Evolutionary conservation across 2,113 vertebrate species (phyloP), one percentile per base, ranked within the genome.

Genomic region (Anarhynchus alexandrinus): DNA sequence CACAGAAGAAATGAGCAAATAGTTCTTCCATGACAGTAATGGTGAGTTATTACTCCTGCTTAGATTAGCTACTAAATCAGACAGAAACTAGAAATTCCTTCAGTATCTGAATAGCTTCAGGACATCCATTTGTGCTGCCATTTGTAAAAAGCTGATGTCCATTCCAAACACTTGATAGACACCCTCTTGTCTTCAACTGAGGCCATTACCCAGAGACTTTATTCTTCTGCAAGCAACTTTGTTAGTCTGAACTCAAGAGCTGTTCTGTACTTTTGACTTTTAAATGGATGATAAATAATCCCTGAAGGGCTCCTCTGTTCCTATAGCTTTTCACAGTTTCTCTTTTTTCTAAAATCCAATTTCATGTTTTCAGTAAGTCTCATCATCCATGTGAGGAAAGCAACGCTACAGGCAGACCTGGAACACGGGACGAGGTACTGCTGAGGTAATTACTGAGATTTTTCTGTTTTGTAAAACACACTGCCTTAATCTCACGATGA

Each of bases 251-350:
- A 43, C 15, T 36, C 27, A 1, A 5, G 12, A 30, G 3, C 3
- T 72, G 6, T 2, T 9, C 14, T 0, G 15, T 20, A 25, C 22
- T 76, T 77, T 2, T 3, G 9, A 38, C 8, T 55, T 22, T 29
- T 10, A 5, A 66, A 27, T 2, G 10, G 16, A n/a, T 34, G 15
- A 21, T 10, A 21, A 45, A 5, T 4, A 7, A 51, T 5, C 8
- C 18, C 11, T 1, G 6, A 42, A 43, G 1, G 4, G 1, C 6
- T 54, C 10, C 25, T 5, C 12, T 7, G 0, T 14, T 78, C 52
- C 32, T 70, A 27, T 45, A 3, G 32, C 4, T 47, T 52, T 59
- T 11, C 45, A 51, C 2, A 3, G 8, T 4, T 42, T 42, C 6
- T 4, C 10, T 45, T 5, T 32, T 21, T 30, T 23, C 22, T 62